Evolutionary conservation across 2,113 vertebrate genomes (phyloP).

Genomic region (Pteruthius melanotis): DNA sequence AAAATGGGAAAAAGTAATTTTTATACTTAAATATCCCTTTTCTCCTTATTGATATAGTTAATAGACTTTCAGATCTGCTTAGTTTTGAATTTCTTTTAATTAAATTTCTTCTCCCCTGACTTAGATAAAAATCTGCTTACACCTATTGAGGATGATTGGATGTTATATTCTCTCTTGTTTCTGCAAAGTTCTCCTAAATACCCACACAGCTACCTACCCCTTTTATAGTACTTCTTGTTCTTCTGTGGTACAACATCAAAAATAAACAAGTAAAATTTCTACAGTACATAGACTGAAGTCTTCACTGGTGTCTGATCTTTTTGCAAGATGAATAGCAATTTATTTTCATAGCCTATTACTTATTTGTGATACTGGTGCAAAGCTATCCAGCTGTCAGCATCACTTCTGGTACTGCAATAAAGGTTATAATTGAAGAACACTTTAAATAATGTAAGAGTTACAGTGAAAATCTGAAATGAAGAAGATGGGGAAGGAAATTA

Average conservation of each 20-base stretch:
- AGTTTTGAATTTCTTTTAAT: neutral
- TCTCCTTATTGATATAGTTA: neutral
- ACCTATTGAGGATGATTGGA: neutral
- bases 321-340: neutral
- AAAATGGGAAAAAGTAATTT: neutral
- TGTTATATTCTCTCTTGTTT: neutral
- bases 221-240: neutral
- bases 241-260: neutral
- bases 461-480: neutral
- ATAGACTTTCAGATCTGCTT: neutral
- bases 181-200: neutral
- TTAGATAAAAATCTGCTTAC: neutral
- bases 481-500: neutral
- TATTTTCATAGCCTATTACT: neutral
- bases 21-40: neutral
- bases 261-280: neutral
- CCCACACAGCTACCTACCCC: neutral
- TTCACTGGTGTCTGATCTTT: neutral
- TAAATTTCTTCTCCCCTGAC: neutral
- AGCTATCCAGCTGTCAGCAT: neutral
- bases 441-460: neutral
- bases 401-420: neutral
- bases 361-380: neutral
- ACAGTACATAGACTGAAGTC: neutral
- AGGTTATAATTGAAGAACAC: neutral